Percentiles rank a stretch among this genome's conserved stretches.
Conservation (phyloP, 2,797 vertebrate species). For the Eurystomus glaucurus region DNA sequence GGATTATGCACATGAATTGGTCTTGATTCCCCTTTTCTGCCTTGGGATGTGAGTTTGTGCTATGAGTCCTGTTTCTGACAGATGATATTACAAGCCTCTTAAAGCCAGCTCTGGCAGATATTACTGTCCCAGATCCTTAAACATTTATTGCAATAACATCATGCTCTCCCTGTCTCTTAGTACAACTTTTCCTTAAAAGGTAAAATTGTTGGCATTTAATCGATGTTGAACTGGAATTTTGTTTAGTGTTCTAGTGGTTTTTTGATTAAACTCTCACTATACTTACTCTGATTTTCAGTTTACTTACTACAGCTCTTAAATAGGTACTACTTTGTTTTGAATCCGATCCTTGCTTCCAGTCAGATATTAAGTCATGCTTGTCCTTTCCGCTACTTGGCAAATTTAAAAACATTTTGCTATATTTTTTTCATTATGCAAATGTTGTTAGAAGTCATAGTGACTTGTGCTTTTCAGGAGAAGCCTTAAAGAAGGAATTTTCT, state of each 20-base stretch:
- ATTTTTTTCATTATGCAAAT: neutral
- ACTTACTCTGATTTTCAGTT: neutral
- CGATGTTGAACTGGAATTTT: neutral
- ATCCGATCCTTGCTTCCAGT: neutral
- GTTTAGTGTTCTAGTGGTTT: neutral
- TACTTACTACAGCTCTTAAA: neutral
- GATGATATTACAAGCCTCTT: neutral
- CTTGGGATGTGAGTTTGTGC: neutral
- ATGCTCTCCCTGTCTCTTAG: neutral
- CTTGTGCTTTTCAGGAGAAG: neutral
- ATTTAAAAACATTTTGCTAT: neutral
- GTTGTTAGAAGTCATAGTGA: neutral
- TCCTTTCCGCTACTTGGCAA: neutral
- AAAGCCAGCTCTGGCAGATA: neutral
- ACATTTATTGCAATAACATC: neutral
- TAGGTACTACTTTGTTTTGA: neutral
- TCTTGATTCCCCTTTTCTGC: neutral
- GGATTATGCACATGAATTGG: neutral
- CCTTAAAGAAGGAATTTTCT: neutral
- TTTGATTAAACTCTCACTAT: neutral
- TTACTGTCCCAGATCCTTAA: neutral
- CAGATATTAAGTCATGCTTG: neutral
- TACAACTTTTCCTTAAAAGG: constrained; percentile 2
- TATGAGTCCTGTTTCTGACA: neutral
- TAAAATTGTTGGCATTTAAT: neutral